These are phyloP conservation scores for Lycodopsis pacificus DNA, from an alignment of 2,797 vertebrate species.

Conservation along the genomic window DNA sequence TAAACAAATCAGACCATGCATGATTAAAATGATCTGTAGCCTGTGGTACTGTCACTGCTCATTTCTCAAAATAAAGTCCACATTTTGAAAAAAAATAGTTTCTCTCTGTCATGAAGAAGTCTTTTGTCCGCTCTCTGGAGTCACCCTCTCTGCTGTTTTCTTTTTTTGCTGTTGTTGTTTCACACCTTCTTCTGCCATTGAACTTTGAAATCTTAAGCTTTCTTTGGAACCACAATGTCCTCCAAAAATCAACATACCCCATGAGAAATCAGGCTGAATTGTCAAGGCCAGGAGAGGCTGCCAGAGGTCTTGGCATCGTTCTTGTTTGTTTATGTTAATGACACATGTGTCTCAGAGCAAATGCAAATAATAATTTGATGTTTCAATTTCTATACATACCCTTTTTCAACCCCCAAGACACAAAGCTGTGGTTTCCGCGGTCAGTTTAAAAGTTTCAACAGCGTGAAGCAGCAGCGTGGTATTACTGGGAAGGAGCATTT, in stretches of 20 bases:
- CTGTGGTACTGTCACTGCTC: background rate
- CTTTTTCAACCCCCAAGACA: constrained; percentile 15
- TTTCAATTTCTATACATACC: constrained; percentile 23
- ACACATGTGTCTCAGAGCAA: constrained; percentile 14
- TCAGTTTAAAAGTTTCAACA: constrained; percentile 10
- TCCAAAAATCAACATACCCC: background rate
- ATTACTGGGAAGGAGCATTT: constrained; percentile 30
- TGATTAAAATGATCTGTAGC: constrained; percentile 35
- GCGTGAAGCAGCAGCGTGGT: constrained; percentile 12
- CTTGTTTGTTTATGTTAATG: constrained; percentile 61
- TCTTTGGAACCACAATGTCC: background rate
- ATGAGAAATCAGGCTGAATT: constrained; percentile 9
- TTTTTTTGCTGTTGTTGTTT: background rate
- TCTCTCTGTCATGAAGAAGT: constrained; percentile 21
- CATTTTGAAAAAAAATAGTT: background rate
- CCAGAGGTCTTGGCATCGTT: constrained; percentile 33
- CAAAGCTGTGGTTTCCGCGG: constrained; percentile 37
- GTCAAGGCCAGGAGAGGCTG: background rate
- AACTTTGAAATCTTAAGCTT: constrained; percentile 1
- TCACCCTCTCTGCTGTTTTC: background rate
- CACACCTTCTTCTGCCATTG: background rate
- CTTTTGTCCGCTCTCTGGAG: constrained; percentile 16
- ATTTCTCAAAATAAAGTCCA: constrained; percentile 34
- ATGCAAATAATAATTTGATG: background rate
- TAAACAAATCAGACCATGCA: constrained; percentile 25